Evolutionary conservation across 2,888 invertebrate genomes (phyloP), one percentile per base, ranked within the genome.

Genomic region (Heliconius charithonia): DNA sequence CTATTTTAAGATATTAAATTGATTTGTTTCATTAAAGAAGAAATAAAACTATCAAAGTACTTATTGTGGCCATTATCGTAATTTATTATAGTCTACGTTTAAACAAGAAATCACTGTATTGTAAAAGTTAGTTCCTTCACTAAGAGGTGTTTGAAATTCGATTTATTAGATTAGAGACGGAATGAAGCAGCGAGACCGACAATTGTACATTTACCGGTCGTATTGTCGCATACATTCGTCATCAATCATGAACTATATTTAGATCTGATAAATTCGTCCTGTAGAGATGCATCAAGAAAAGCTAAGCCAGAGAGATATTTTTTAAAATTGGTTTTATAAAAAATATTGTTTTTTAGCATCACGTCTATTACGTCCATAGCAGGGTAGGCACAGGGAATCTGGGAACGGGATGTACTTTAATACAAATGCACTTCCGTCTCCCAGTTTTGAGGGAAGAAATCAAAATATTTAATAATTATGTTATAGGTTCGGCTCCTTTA

Each of bases 131-230:
- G 22, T n/a, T 70, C 62, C 56, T 73, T 45, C 79, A 77, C 63
- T 77, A 71, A 59, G 69, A 79, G 65, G 76, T 83, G 83, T 83
- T 86, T 85, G 86, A 84, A 85, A 84, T 85, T 86, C 87, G 87
- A 88, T 87, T 89, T 88, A 90, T 89, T 88, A 83, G 82, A 83
- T 80, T 80, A 87, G 82, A 79, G 56, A 80, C 78, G 81, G 79
- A 81, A 82, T 79, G 81, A 81, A 74, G 83, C 84, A 80, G 70
- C 71, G 78, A 78, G 84, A 84, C 85, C 80, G 78, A 83, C 86
- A 86, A 87, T 88, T 88, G 87, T 85, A 84, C 84, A 84, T 81
- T 81, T 81, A 77, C 75, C 77, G 76, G 78, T 63, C 78, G 71
- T 76, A 81, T 81, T 79, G 79, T 80, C 72, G 78, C 67, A 56